Conservation (phyloP, 2,113 vertebrate species). For the Agapornis roseicollis region DNA sequence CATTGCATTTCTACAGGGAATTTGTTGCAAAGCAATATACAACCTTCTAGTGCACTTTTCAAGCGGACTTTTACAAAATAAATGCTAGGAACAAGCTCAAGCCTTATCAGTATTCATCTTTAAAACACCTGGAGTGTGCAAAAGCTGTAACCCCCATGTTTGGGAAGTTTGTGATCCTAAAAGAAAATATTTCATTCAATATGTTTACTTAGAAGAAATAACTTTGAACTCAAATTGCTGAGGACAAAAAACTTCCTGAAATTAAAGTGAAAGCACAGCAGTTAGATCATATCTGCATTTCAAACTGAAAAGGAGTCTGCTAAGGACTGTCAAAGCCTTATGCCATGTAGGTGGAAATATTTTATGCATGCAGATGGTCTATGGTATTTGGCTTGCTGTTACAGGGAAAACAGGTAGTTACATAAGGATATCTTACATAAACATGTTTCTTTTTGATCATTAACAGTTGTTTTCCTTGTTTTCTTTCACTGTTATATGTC, state of each 20-base stretch:
- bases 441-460: not conserved
- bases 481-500: not conserved
- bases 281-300: not conserved
- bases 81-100: not conserved
- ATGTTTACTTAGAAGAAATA: not conserved
- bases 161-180: not conserved
- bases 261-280: not conserved
- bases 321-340: not conserved
- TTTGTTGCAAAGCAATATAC: not conserved
- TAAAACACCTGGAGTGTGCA: not conserved
- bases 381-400: not conserved
- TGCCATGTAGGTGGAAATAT: not conserved
- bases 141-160: not conserved
- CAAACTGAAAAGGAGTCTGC: not conserved
- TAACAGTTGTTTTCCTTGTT: not conserved
- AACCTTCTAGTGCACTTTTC: not conserved
- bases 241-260: not conserved
- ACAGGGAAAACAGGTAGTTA: conserved; percentile 3
- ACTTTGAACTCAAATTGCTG: not conserved
- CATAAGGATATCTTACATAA: not conserved
- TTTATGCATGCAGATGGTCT: not conserved
- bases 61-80: not conserved
- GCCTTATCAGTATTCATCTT: not conserved
- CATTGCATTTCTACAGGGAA: not conserved
- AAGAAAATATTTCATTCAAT: not conserved